Conservation (phyloP, 2,797 vertebrate species). For the Sylvilagus floridanus region DNA sequence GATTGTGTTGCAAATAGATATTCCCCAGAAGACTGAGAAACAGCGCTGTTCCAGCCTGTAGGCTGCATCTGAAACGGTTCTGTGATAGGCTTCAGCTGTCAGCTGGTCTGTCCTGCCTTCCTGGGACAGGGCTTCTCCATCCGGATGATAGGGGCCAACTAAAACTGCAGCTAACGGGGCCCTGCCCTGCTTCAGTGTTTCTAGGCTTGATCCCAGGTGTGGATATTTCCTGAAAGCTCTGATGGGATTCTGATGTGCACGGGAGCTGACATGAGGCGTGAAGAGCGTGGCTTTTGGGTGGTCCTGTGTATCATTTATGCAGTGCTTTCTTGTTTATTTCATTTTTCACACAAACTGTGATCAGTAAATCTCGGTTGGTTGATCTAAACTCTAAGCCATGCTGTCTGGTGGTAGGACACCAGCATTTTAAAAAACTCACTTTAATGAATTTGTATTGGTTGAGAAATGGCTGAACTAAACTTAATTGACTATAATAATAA, state of each 20-base stretch:
- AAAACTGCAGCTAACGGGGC: not conserved
- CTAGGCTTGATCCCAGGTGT: not conserved
- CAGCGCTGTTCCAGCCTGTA: not conserved
- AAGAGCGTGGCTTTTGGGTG: not conserved
- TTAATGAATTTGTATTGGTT: not conserved
- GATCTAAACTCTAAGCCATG: not conserved
- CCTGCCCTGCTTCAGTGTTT: not conserved
- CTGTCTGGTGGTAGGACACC: not conserved
- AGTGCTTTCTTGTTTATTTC: not conserved
- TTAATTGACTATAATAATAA: not conserved
- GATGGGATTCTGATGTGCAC: not conserved
- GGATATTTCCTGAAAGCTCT: not conserved
- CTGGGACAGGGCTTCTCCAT: slow-evolving; percentile 12
- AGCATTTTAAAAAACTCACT: slow-evolving; percentile 11
- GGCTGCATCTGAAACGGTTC: not conserved
- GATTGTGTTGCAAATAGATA: not conserved
- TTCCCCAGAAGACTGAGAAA: not conserved
- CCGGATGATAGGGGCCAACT: slow-evolving; percentile 20
- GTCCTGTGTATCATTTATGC: not conserved
- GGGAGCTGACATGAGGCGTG: not conserved
- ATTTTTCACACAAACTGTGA: not conserved
- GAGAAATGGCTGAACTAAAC: not conserved
- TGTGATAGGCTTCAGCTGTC: not conserved
- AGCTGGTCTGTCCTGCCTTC: not conserved
- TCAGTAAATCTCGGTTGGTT: not conserved